phyloP scores from a whole-genome alignment of 2,888 invertebrate genomes.

The Drosophila ustulata region DNA sequence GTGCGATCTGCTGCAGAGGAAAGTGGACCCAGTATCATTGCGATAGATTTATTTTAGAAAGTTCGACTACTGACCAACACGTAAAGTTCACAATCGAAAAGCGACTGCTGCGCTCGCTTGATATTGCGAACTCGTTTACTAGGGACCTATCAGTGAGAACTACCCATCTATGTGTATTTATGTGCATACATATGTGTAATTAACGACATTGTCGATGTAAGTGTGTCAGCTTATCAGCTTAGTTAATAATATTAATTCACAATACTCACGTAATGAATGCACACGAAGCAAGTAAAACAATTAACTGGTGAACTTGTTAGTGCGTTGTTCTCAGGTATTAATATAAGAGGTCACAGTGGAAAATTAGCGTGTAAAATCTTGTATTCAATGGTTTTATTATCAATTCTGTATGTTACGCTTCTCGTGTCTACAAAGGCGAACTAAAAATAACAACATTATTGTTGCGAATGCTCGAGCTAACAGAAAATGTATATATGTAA shows the following conservation, averaged over 20 bases:
- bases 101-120: not conserved
- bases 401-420: too few relatives aligned
- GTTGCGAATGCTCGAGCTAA: too few relatives aligned
- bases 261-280: not conserved
- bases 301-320: too few relatives aligned
- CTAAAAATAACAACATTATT: too few relatives aligned
- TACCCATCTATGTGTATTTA: not conserved
- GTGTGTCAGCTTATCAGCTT: slow-evolving; percentile 35
- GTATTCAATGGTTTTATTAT: too few relatives aligned
- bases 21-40: slow-evolving; percentile 1
- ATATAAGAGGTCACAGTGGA: too few relatives aligned
- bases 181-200: not conserved
- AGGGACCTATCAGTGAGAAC: not conserved
- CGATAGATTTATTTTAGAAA: not conserved
- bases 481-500: too few relatives aligned
- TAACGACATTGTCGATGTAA: slow-evolving; percentile 31
- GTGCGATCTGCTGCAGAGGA: slow-evolving; percentile 80
- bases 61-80: slow-evolving; percentile 19
- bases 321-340: too few relatives aligned
- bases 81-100: slow-evolving; percentile 17
- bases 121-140: not conserved
- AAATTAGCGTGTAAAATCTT: too few relatives aligned
- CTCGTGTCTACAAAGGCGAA: too few relatives aligned
- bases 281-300: too few relatives aligned
- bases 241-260: not conserved